Conservation (phyloP, 53 echinoderm and acorn worm genomes). For the Zoroaster sp. region DNA sequence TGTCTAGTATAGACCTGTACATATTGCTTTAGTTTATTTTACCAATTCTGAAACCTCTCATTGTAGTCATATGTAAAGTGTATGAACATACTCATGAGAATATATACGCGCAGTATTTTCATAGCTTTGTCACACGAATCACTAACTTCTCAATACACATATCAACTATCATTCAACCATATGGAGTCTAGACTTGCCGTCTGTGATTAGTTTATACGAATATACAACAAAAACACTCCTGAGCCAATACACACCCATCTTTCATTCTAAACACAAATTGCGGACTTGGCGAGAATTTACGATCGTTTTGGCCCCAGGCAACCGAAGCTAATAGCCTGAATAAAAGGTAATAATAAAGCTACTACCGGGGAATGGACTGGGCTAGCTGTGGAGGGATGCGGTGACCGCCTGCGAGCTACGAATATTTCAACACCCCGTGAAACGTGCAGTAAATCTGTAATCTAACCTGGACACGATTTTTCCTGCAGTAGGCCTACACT, state of each 20-base stretch:
- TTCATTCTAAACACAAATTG: constrained; percentile 36
- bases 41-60: too few species aligned
- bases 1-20: too few species aligned
- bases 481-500: background rate
- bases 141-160: background rate
- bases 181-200: constrained; percentile 25
- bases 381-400: background rate
- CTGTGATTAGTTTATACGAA: constrained; percentile 10
- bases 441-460: constrained; percentile 16
- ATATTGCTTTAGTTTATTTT: too few species aligned
- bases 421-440: constrained; percentile 21
- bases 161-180: constrained; percentile 30
- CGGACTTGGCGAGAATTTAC: constrained; percentile 25
- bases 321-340: background rate
- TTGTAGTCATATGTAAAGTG: too few species aligned
- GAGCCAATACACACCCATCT: background rate
- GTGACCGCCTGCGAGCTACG: background rate
- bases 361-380: background rate
- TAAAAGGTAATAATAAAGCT: background rate
- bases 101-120: too few species aligned
- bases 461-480: background rate
- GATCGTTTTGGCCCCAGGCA: constrained; percentile 2
- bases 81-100: too few species aligned
- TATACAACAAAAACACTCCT: background rate
- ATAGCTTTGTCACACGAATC: too few species aligned